A percentile compares a stretch with the other conserved stretches of the same genome.
Evolutionary conservation across 1,140 invertebrate genomes (phyloP).

Genomic region (Drosophila orena): DNA sequence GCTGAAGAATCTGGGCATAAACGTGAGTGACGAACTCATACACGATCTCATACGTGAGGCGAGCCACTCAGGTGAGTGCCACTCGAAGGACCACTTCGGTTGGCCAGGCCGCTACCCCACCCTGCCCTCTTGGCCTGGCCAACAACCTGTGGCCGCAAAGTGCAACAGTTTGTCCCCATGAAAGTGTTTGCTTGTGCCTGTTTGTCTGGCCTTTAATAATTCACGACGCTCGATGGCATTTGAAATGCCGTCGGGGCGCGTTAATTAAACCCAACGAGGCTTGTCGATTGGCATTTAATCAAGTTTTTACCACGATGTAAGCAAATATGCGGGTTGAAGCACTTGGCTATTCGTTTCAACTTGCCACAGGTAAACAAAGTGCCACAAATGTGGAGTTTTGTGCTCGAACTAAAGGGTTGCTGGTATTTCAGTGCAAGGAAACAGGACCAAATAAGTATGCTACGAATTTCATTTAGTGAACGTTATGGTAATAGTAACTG

Average conservation of each 20-base stretch:
- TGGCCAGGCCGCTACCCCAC: background rate
- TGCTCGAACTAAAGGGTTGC: background rate
- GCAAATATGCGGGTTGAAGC: constrained; percentile 8
- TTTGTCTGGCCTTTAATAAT: constrained; percentile 34
- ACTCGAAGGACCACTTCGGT: constrained; percentile 35
- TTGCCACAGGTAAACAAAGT: constrained; percentile 13
- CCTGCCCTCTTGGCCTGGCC: background rate
- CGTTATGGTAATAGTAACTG: no score
- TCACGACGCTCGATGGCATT: constrained; percentile 12
- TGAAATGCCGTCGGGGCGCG: constrained; percentile 15
- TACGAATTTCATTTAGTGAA: background rate
- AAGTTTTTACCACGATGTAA: constrained; percentile 5
- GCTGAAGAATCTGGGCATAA: constrained; percentile 90
- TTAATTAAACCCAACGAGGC: constrained; percentile 40
- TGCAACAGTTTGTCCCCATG: constrained; percentile 59
- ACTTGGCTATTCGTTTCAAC: constrained; percentile 9
- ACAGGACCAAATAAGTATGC: no score
- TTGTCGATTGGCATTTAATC: constrained; percentile 43
- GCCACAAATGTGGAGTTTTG: background rate
- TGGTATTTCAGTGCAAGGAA: no score
- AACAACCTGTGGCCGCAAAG: constrained; percentile 32
- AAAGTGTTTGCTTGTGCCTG: constrained; percentile 7
- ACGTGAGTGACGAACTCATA: constrained; percentile 89
- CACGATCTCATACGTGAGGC: constrained; percentile 89
- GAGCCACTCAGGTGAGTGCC: constrained; percentile 87